These are phyloP conservation scores for Sisyra terminalis DNA, from an alignment of 2,888 invertebrate genomes.

Conservation along the genomic window DNA sequence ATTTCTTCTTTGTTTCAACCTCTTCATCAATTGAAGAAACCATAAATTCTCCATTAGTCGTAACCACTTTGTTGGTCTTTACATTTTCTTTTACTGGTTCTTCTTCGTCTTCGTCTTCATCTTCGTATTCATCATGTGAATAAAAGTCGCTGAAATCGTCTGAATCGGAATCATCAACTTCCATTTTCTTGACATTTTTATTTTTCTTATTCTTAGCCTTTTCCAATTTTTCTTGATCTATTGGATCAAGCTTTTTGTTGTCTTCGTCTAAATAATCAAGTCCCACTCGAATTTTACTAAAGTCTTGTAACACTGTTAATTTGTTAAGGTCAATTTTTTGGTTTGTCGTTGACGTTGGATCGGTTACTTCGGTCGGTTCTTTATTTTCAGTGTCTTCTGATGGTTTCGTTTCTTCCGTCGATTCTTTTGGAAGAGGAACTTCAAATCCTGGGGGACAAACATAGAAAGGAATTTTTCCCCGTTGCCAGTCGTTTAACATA, in stretches of 20 bases:
- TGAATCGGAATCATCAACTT: conserved; percentile 33
- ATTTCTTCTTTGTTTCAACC: conserved; percentile 25
- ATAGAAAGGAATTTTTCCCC: conserved; percentile 93
- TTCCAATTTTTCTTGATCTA: conserved; percentile 16
- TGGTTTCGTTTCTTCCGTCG: conserved; percentile 13
- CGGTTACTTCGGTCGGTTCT: conserved; percentile 19
- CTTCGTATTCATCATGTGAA: conserved; percentile 43
- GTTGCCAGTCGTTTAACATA: conserved; percentile 97
- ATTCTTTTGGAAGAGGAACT: conserved; percentile 37
- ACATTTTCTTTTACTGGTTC: conserved; percentile 36
- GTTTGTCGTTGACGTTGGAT: too few species aligned
- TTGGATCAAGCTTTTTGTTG: conserved; percentile 17
- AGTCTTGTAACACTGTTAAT: conserved; percentile 56
- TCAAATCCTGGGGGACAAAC: conserved; percentile 73
- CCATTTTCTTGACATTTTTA: conserved; percentile 22
- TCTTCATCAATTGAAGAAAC: conserved; percentile 22
- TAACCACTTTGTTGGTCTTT: conserved; percentile 19
- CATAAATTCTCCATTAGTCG: conserved; percentile 27
- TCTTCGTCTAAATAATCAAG: conserved; percentile 47
- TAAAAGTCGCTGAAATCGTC: conserved; percentile 51
- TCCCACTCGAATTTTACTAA: conserved; percentile 61
- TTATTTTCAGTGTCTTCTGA: conserved; percentile 16
- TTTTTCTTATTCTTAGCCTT: conserved; percentile 21
- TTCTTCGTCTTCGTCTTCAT: conserved; percentile 33
- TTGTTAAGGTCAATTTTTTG: conserved; percentile 26